Evolutionary conservation across 2,888 invertebrate species (phyloP), one percentile per base, ranked within the genome.

Genomic region (Isoperla grammatica): DNA sequence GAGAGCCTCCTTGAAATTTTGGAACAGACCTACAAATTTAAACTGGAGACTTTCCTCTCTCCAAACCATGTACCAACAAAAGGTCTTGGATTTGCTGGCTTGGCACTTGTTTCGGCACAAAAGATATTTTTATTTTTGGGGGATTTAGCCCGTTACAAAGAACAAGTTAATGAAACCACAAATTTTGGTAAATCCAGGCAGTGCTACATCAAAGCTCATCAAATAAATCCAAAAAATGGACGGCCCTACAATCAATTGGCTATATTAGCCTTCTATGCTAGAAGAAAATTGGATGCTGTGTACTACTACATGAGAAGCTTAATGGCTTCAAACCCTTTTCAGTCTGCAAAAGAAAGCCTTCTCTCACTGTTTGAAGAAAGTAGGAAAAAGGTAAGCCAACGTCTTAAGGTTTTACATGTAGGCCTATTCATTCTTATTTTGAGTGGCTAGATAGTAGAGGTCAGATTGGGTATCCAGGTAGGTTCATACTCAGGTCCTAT

Each of bases 281-380:
- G 90, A 76, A 83, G 93, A 71, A 93, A 91, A 79, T 79, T 96
- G 65, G 96, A 96, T 75, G 95, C 95, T n/a, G 91, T 96, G 5
- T 97, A 95, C 75, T 95, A 90, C 76, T 95, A 95, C 73, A 93
- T 95, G 89, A 83, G 96, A 68, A 95, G 95, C 75, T 78, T 96
- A 68, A 90, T 94, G 83, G 90, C 95, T 60, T 91, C 94, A 43
- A 95, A 94, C 81, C 92, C 95, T 1, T 90, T 95, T 72, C 85
- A 87, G 65, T 92, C 95, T 1, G 95, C 95, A n/a, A 83, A 87
- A 67, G 95, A 96, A 77, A 89, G 88, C 75, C 79, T 97, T 20
- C 81, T 89, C 68, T 84, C 88, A 12, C 77, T 96, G 61, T 95
- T 95, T 73, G 94, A 96, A 74, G 95, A 96, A 76, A 92, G 90